phyloP scores from a whole-genome alignment of 2,888 invertebrate species.

The Cephus nigrinus region DNA sequence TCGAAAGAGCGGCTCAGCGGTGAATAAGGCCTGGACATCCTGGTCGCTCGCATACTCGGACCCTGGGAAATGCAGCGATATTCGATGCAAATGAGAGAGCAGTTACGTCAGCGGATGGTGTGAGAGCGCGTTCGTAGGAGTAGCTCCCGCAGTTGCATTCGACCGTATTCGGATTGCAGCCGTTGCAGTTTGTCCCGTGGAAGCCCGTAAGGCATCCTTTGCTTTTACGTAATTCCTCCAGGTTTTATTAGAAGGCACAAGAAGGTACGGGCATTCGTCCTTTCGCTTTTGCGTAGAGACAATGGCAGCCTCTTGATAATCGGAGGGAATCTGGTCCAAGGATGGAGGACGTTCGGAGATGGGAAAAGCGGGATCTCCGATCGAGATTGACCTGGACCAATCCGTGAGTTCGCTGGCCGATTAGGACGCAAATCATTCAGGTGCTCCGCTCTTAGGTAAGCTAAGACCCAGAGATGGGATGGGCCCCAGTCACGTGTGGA shows the following conservation, averaged over 20 bases:
- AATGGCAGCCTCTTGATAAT: not conserved
- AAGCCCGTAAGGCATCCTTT: constrained; percentile 4
- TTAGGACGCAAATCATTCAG: constrained; percentile 57
- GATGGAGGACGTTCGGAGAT: not conserved
- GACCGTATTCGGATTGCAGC: constrained; percentile 4
- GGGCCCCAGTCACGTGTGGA: constrained; percentile 62
- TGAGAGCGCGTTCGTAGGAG: constrained; percentile 12
- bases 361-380: not conserved
- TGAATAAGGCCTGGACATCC: constrained; percentile 10
- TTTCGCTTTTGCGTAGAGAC: constrained; percentile 1
- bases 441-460: constrained; percentile 8
- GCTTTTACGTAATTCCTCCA: constrained; percentile 4
- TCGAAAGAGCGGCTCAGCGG: not conserved
- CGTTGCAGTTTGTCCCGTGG: not conserved
- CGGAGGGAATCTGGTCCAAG: not conserved
- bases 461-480: constrained; percentile 43
- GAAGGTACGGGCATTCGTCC: not conserved
- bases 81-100: constrained; percentile 43
- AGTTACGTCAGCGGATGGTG: constrained; percentile 21
- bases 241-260: constrained; percentile 4
- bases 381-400: not conserved
- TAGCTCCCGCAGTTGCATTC: constrained; percentile 7
- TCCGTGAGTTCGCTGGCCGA: constrained; percentile 54
- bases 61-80: constrained; percentile 37
- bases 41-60: constrained; percentile 6